These are phyloP conservation scores for Clarias platycephalus DNA, from an alignment of 2,797 vertebrate genomes.

Conservation along the genomic window DNA sequence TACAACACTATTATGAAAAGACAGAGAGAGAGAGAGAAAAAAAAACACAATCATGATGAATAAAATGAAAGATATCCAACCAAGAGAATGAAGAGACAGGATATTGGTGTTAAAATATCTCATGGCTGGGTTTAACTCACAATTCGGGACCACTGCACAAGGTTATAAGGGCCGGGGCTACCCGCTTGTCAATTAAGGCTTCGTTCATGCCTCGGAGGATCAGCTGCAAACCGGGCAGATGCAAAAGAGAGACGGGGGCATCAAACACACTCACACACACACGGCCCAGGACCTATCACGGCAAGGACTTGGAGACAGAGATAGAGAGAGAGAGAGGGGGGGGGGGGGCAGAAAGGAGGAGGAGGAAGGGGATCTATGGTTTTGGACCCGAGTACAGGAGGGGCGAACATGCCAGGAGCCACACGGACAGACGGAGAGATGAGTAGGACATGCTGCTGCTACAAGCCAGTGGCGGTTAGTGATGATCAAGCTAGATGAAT, in stretches of 20 bases:
- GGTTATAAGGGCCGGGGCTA: conserved; percentile 98
- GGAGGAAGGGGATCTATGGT: conserved; percentile 26
- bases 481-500: conserved; percentile 47
- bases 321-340: no score
- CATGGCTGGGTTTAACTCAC: conserved; percentile 87
- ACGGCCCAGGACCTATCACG: conserved; percentile 53
- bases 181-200: conserved; percentile 99
- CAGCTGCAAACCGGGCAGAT: conserved; percentile 86
- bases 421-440: conserved; percentile 51
- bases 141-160: conserved; percentile 99
- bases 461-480: conserved; percentile 53
- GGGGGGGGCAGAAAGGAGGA: conserved; percentile 58
- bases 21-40: background rate
- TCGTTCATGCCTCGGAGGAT: conserved; percentile 98
- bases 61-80: conserved; percentile 54
- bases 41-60: background rate
- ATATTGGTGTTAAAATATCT: conserved; percentile 71
- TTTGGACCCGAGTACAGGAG: conserved; percentile 65
- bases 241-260: conserved; percentile 63
- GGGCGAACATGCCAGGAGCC: conserved; percentile 63
- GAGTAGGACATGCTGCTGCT: conserved; percentile 47
- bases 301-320: conserved; percentile 65
- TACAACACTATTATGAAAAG: conserved; percentile 55
- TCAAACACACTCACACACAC: conserved; percentile 58
- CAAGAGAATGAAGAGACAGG: conserved; percentile 70